phyloP scores from a whole-genome alignment of 2,113 vertebrate species.

The Vireo altiloquus region DNA sequence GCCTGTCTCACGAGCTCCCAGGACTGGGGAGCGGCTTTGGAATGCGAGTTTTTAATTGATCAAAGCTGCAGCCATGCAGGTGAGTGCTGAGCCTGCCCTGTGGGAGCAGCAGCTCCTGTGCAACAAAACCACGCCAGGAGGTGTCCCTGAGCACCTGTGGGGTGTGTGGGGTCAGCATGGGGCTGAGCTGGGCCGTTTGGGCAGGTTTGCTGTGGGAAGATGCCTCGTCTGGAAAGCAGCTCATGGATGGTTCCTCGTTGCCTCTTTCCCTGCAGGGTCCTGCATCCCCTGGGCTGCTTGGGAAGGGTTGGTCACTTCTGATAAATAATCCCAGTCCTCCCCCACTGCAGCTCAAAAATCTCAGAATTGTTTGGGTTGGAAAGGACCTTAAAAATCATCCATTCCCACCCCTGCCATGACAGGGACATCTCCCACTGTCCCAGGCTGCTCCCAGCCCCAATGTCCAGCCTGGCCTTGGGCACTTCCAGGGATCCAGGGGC shows the following conservation, averaged over 20 bases:
- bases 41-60: background rate
- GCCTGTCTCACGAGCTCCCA: background rate
- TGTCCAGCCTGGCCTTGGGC: background rate
- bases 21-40: background rate
- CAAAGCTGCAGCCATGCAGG: background rate
- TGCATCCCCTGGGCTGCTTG: too few relatives aligned
- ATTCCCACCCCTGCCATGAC: background rate
- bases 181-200: background rate
- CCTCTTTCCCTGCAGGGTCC: background rate
- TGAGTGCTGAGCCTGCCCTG: background rate
- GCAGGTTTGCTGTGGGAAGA: background rate
- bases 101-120: background rate
- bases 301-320: background rate
- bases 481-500: background rate
- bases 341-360: background rate
- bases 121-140: too few relatives aligned
- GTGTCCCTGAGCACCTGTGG: background rate
- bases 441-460: background rate
- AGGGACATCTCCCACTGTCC: background rate
- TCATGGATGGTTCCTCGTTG: accelerated
- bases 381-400: background rate
- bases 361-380: background rate
- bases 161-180: background rate
- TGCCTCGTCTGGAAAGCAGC: background rate
- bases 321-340: background rate